A percentile compares a stretch with the other conserved stretches of the same genome.
phyloP scores from a whole-genome alignment of 2,797 vertebrate genomes.

The Euphonia xanthogaster region DNA sequence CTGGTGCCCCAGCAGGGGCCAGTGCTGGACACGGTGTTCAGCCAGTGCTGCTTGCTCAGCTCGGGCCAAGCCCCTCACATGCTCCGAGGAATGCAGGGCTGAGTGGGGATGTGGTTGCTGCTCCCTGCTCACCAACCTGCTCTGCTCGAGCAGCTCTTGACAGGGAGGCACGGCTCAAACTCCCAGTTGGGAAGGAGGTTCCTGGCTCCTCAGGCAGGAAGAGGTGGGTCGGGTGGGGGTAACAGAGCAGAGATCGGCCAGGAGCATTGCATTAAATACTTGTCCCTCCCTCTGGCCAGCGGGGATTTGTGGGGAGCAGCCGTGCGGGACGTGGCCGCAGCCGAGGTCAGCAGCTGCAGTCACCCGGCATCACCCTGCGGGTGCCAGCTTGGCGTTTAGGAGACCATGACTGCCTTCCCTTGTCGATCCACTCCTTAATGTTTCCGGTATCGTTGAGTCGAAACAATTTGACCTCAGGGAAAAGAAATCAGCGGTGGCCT shows the following conservation, averaged over 20 bases:
- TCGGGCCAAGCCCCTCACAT: fast-evolving
- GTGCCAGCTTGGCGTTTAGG: not conserved
- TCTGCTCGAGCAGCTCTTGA: not conserved
- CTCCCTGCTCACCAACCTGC: not conserved
- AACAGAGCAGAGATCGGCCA: not conserved
- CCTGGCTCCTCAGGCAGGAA: not conserved
- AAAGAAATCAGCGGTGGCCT: slow-evolving; percentile 9
- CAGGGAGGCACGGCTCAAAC: not conserved
- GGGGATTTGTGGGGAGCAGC: not conserved
- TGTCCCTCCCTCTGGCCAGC: fast-evolving
- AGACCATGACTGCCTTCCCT: not conserved
- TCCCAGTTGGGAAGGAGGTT: not conserved
- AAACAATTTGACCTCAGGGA: slow-evolving; percentile 61
- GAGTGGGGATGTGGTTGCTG: not conserved
- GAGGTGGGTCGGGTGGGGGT: not conserved
- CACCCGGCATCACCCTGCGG: not conserved
- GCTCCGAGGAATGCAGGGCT: not conserved
- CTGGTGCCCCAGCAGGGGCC: not conserved
- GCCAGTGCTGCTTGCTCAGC: fast-evolving
- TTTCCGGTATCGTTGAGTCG: not conserved
- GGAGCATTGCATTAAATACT: not conserved
- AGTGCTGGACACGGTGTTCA: fast-evolving
- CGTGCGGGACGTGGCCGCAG: not conserved
- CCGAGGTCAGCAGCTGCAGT: not conserved
- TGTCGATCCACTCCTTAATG: not conserved